A percentile compares a stretch with the other conserved stretches of the same genome.
phyloP scores from a whole-genome alignment of 1,140 invertebrate genomes.

The Potamilus streckersoni region DNA sequence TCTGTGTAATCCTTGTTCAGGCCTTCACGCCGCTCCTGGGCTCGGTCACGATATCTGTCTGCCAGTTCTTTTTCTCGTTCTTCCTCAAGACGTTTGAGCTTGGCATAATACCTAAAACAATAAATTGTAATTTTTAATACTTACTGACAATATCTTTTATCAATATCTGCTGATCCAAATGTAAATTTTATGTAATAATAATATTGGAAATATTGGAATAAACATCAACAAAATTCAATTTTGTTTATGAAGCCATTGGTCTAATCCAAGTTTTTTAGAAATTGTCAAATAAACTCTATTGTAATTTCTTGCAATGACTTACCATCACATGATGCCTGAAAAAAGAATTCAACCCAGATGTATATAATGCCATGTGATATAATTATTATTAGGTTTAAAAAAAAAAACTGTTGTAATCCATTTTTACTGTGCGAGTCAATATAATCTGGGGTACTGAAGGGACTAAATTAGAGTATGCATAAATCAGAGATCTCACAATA shows the following conservation, averaged over 20 bases:
- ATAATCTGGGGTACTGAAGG: too few relatives aligned
- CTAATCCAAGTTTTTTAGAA: too few relatives aligned
- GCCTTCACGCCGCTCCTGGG: slow-evolving; percentile 92
- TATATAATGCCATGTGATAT: too few relatives aligned
- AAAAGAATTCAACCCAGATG: too few relatives aligned
- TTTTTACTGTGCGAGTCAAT: too few relatives aligned
- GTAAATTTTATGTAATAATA: background rate
- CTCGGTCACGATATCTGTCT: slow-evolving; percentile 90
- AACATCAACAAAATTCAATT: slow-evolving; percentile 3
- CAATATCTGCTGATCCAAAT: background rate
- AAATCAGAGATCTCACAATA: too few relatives aligned
- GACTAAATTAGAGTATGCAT: too few relatives aligned
- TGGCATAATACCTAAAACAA: slow-evolving; percentile 83
- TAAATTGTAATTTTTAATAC: slow-evolving; percentile 6
- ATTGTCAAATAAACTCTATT: too few relatives aligned
- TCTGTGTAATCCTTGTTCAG: slow-evolving; percentile 82
- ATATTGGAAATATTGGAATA: background rate
- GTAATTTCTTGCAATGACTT: too few relatives aligned
- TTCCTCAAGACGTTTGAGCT: slow-evolving; percentile 94
- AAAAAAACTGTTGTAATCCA: too few relatives aligned
- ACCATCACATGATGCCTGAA: too few relatives aligned
- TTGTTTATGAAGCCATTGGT: background rate
- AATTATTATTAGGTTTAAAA: too few relatives aligned
- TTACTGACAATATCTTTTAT: background rate
- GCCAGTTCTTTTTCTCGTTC: slow-evolving; percentile 95